Evolutionary conservation across 2,888 invertebrate genomes (phyloP), one percentile per base, ranked within the genome.

Genomic region (Caradrina kadenii): DNA sequence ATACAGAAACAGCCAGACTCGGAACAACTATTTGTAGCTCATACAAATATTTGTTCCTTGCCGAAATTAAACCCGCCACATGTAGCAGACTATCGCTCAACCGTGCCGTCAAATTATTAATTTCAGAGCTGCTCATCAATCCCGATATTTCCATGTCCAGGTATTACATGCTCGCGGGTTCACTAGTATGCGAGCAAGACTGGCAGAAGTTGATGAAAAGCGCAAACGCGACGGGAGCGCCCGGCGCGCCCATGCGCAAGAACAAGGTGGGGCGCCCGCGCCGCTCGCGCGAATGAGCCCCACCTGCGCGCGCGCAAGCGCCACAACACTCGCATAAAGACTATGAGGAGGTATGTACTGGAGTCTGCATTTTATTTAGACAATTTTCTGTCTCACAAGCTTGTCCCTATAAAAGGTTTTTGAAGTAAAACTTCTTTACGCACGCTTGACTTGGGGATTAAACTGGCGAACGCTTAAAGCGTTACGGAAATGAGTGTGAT

Each of bases 141-240:
- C 8, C 8, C 8, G 8, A 17, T 0, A 35, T 17, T 50, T 26
- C 10, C 17, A 15, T 52, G 1, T 13, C 1, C 91, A 97, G 97
- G 96, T 99, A 98, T 96, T 98, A 98, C 95, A 97, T 99, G 96
- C 96, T 99, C 87, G 98, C 98, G 90, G 99, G 99, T 82, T 97
- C 97, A 90, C 97, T 99, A 91, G 98, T 99, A 81, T 99, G 99
- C 96, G 99, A 99, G 96, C 98, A 98, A 95, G 99, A 99, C 96
- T 99, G 98, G 97, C 98, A 98, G 95, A 99, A 99, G 96, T 96
- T 99, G 91, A 97, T 98, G 94, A 98, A 98, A 95, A 97, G 96
- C 85, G 97, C 97, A 84, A 97, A 96, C 89, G 96, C 96, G 82
- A 87, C 89, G 95, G 96, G 86, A 90, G 96, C 80, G 83, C 91